phyloP scores from a whole-genome alignment of 2,888 invertebrate species.

The Cerastoderma edule region DNA sequence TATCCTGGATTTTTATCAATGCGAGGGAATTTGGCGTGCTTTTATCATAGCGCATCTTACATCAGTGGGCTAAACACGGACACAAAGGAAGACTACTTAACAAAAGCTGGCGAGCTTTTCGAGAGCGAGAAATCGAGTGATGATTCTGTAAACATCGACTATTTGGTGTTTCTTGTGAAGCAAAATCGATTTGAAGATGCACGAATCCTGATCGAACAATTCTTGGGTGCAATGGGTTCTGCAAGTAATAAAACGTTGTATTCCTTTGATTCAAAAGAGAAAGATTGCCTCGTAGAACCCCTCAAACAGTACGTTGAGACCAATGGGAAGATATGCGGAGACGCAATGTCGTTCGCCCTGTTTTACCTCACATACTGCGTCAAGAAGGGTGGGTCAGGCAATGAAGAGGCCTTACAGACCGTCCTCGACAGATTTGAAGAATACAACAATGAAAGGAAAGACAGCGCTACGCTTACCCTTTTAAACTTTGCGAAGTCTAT shows the following conservation, averaged over 20 bases:
- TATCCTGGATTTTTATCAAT: conserved; percentile 24
- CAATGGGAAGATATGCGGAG: conserved; percentile 23
- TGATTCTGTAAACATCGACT: conserved; percentile 30
- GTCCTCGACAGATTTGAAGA: neutral
- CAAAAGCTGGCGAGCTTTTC: conserved; percentile 23
- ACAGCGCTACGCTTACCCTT: too few relatives aligned
- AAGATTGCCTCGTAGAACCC: conserved; percentile 21
- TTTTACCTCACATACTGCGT: conserved; percentile 20
- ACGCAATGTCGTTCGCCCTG: conserved; percentile 32
- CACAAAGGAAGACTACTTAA: neutral
- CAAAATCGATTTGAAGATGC: conserved; percentile 18
- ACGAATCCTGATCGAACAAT: neutral
- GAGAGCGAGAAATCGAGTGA: conserved; percentile 17
- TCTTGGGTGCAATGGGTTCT: neutral
- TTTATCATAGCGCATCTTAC: conserved; percentile 24
- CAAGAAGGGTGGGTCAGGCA: too few relatives aligned
- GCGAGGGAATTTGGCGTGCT: conserved; percentile 24
- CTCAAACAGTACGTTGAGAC: conserved; percentile 19
- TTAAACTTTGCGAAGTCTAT: too few relatives aligned
- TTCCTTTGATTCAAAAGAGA: conserved; percentile 6
- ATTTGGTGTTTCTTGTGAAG: conserved; percentile 29
- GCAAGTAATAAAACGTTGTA: too few relatives aligned
- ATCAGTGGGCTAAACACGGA: neutral
- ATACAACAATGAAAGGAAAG: neutral
- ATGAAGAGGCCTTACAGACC: neutral